Base-by-base conservation (phyloP, 2,113 vertebrate genomes). In the Blennius ocellaris region DNA sequence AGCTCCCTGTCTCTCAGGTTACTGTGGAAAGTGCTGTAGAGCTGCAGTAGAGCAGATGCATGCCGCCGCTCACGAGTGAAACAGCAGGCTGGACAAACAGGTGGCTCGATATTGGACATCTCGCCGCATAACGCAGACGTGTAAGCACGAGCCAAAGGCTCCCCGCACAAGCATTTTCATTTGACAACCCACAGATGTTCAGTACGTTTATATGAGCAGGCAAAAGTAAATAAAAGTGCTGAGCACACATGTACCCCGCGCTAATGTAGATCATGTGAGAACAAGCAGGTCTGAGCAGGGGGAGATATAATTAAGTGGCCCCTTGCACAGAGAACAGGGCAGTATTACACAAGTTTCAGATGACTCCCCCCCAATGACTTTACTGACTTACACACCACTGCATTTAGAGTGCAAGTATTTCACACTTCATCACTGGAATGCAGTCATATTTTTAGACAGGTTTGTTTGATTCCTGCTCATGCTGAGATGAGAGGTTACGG, bases 1-100 rank as follows among this genome's bases (percentile, higher is more conserved):
- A 77, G 76, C 76, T 83, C 66, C 63, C 54, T 39, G 59, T 76
- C 75, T 84, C 87, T 91, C 85, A 47, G 62, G 82, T 91, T 89
- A 80, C 89, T 36, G 49, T 73, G 88, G 80, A 78, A 84, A 84
- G 80, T 60, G 81, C 48, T 55, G 75, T 59, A 39, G 73, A 72
- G 78, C 76, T 64, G 80, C 67, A 53, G 79, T 62, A 59, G 39
- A 81, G 70, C 87, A 83, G 84, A 89, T 70, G 83, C 59, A 81
- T 57, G 15, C 45, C 48, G 21, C 40, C 17, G 12, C 73, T 73
- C 52, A 11, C 37, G 2, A 68, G 65, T 15, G 47, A 59, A 67
- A 61, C 56, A 65, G 74, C 58, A 64, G 59, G 30, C 56, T 10
- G 61, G 48, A 62, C 64, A 37, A 84, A 87, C 87, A 86, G 89